Base-by-base conservation (phyloP, 2,113 vertebrate species). In the Synchiropus splendidus region DNA sequence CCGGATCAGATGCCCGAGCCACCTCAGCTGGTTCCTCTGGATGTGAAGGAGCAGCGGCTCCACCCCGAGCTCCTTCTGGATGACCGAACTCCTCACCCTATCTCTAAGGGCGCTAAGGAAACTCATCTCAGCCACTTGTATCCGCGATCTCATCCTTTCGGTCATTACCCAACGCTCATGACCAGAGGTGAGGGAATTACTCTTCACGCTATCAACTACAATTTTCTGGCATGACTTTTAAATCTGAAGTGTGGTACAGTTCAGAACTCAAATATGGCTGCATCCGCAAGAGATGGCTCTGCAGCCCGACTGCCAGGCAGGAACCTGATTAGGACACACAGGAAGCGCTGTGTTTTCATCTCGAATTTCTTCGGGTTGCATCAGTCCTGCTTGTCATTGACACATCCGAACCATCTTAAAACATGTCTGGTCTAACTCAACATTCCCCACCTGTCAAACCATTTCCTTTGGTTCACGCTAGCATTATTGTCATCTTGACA, bases 301-400 rank as follows among this genome's bases (percentile, higher is more conserved):
- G n/a, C n/a, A n/a, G 56, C 45, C 33, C 18, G 39, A 4, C 21
- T 59, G 64, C 64, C 61, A 71, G 42, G 42, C 51, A 36, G 62
- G 59, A 66, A 45, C 42, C 61, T 73, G 75, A 78, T 66, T 63
- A 60, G 75, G 71, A 64, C 74, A 38, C 54, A 68, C 59, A 75
- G 67, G 64, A 75, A 70, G 70, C 56, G 32, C 33, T 18, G 9
- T 63, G 61, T 61, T 71, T 76, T 79, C 59, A 71, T 78, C 66
- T 69, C 14, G 36, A 33, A 48, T 82, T 82, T 82, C 80, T 70
- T 51, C 63, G 57, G 64, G 67, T 82, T 82, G 73, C 80, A 78
- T 82, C 80, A 82, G 53, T 42, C 48, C 14, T 6, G 47, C 57
- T 58, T 77, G 73, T 70, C 75, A 77, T 10, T 57, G 62, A 73